phyloP scores from a whole-genome alignment of 2,888 invertebrate genomes.

The Rhogogaster chlorosoma region DNA sequence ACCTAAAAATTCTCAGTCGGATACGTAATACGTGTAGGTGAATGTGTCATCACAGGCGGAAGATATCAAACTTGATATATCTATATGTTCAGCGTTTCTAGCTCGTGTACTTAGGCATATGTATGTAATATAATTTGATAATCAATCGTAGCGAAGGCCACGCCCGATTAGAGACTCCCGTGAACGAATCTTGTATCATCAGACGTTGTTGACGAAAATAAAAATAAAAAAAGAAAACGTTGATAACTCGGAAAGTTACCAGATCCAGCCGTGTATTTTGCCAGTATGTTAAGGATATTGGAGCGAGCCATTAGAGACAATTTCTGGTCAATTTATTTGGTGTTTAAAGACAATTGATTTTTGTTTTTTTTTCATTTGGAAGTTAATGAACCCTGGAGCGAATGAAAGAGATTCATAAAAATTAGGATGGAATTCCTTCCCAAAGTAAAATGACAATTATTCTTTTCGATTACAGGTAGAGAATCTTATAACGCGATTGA shows the following conservation, averaged over 20 bases:
- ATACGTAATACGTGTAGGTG: background rate
- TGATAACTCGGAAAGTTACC: constrained; percentile 5
- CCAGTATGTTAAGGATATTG: background rate
- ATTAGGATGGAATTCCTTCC: too few species aligned
- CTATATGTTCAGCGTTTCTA: background rate
- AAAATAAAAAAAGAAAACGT: background rate
- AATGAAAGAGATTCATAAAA: too few species aligned
- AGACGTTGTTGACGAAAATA: background rate
- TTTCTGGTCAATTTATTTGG: background rate
- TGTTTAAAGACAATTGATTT: background rate
- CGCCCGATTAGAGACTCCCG: background rate
- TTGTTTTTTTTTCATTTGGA: background rate
- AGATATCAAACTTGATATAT: background rate
- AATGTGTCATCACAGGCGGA: background rate
- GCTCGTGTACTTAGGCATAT: background rate
- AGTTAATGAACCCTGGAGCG: too few species aligned
- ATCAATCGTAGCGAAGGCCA: background rate
- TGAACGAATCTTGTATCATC: background rate
- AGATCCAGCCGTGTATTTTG: background rate
- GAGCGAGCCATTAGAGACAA: background rate
- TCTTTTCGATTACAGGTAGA: too few species aligned
- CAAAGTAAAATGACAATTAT: too few species aligned
- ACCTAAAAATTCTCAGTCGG: background rate
- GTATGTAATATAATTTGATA: background rate
- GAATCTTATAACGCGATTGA: too few species aligned